Evolutionary conservation across 53 echinoderm and acorn worm genomes (phyloP).

Genomic region (Hippasteria phrygiana): DNA sequence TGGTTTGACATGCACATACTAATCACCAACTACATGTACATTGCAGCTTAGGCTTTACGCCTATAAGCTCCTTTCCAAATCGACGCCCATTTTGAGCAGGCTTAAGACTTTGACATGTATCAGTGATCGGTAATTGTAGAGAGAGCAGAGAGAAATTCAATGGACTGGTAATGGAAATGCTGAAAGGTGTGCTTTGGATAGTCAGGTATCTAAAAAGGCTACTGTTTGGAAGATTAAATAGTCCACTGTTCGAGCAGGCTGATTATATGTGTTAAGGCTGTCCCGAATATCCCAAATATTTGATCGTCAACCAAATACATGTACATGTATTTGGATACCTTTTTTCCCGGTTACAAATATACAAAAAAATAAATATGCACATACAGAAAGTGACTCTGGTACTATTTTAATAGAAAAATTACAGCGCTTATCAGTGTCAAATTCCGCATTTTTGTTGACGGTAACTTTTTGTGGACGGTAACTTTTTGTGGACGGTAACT

Average conservation of each 20-base stretch:
- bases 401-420: too few relatives aligned
- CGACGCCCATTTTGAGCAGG: background rate
- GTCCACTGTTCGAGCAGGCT: background rate
- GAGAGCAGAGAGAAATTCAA: background rate
- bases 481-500: too few relatives aligned
- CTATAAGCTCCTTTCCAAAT: background rate
- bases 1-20: background rate
- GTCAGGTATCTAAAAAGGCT: background rate
- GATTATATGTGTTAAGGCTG: too few relatives aligned
- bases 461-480: too few relatives aligned
- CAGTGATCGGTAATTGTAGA: slow-evolving; percentile 25
- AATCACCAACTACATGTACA: background rate
- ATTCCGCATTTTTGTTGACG: too few relatives aligned
- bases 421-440: too few relatives aligned
- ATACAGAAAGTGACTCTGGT: too few relatives aligned
- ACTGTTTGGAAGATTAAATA: background rate
- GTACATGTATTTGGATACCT: too few relatives aligned
- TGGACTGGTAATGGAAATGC: slow-evolving; percentile 23
- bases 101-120: slow-evolving; percentile 49
- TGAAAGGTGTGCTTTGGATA: background rate
- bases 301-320: too few relatives aligned
- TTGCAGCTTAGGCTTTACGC: background rate
- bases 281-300: too few relatives aligned
- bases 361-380: too few relatives aligned
- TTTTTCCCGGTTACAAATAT: too few relatives aligned